Percentiles rank a stretch among this genome's conserved stretches.
Conservation (phyloP, 1,140 invertebrate genomes). For the Procambarus clarkii region DNA sequence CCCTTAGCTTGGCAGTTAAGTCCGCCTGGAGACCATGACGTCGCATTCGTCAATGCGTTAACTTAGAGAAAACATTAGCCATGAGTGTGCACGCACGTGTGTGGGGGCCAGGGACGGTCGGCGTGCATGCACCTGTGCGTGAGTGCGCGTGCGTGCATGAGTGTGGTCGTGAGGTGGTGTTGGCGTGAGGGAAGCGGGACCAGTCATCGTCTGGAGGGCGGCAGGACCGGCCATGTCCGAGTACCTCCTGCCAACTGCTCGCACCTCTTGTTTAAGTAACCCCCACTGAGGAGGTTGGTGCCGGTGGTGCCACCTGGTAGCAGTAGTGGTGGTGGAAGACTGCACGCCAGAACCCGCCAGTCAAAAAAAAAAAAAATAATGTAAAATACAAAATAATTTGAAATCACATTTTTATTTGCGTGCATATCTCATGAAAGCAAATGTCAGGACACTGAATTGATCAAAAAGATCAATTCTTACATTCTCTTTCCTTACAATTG, state of each 20-base stretch:
- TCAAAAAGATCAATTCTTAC: no score
- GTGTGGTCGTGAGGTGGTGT: constrained; percentile 9
- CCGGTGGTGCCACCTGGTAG: neutral
- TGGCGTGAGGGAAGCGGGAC: neutral
- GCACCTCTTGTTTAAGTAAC: neutral
- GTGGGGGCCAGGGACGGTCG: neutral
- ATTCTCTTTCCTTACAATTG: no score
- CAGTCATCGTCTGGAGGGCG: constrained; percentile 22
- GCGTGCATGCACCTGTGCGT: neutral
- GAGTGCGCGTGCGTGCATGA: constrained; percentile 9
- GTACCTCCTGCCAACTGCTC: neutral
- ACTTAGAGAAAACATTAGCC: neutral
- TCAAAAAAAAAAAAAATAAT: no score
- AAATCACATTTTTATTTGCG: no score
- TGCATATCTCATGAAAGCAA: no score
- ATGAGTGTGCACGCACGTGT: neutral
- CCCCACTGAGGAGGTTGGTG: neutral
- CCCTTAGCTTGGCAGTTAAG: no score
- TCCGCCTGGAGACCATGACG: no score
- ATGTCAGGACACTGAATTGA: no score
- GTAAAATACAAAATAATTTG: no score
- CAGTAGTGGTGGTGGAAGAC: neutral
- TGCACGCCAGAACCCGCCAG: neutral
- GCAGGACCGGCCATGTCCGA: neutral
- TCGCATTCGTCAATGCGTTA: no score